Conservation (phyloP, 2,797 vertebrate genomes). For the Labeo calbasu region DNA sequence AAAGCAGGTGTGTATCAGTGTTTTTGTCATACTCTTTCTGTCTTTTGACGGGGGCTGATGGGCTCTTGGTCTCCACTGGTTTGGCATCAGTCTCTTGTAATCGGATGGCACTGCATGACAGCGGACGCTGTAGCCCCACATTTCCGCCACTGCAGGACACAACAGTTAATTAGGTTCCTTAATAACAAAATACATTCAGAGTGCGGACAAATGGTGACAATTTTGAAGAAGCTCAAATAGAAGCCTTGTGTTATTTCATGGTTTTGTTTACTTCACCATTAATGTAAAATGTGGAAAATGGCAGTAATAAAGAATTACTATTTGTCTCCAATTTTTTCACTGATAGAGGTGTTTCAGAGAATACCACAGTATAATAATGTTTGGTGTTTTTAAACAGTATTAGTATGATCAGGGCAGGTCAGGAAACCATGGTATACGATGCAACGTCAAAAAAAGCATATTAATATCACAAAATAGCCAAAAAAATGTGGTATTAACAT, state of each 20-base stretch:
- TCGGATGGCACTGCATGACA: slow-evolving; percentile 63
- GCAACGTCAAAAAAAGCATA: not conserved
- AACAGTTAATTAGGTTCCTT: not conserved
- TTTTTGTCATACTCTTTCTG: slow-evolving; percentile 45
- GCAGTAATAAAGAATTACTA: not conserved
- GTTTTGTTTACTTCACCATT: not conserved
- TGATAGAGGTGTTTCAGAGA: not conserved
- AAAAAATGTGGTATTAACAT: not conserved
- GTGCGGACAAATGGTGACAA: not conserved
- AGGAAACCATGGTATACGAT: not conserved
- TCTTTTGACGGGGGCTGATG: not conserved
- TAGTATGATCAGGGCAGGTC: no score
- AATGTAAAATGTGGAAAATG: not conserved
- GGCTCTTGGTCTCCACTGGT: slow-evolving; percentile 9
- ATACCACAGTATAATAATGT: not conserved
- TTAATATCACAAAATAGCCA: not conserved
- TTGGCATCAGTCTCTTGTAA: slow-evolving; percentile 57
- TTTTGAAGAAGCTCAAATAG: not conserved
- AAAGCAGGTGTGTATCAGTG: not conserved
- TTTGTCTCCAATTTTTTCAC: not conserved
- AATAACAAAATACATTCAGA: not conserved
- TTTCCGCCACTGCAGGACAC: slow-evolving; percentile 56
- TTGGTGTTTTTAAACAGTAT: not conserved
- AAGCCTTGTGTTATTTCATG: not conserved
- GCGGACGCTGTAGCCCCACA: slow-evolving; percentile 53